phyloP scores from a whole-genome alignment of 2,797 vertebrate species.

The Eutrigla gurnardus region DNA sequence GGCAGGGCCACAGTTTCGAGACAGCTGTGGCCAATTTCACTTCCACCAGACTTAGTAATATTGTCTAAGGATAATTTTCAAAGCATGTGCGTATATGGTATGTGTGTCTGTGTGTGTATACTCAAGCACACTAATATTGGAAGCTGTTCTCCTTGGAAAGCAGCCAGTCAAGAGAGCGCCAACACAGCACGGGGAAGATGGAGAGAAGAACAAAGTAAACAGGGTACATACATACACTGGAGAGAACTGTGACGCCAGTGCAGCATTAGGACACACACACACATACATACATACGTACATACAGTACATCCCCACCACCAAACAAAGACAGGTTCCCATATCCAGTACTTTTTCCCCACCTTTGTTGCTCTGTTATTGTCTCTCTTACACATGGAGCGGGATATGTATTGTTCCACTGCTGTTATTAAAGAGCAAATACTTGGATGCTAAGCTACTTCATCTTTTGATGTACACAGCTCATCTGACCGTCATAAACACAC shows the following conservation, averaged over 20 bases:
- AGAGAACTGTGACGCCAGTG: conserved; percentile 47
- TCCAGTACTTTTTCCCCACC: conserved; percentile 6
- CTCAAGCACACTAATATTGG: conserved; percentile 62
- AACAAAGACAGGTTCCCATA: conserved; percentile 31
- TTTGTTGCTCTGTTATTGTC: conserved; percentile 25
- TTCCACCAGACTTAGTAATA: conserved; percentile 67
- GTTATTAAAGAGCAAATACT: conserved; percentile 43
- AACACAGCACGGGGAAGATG: conserved; percentile 61
- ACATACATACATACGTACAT: neutral
- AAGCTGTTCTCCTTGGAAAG: conserved; percentile 68
- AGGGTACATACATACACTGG: conserved; percentile 57
- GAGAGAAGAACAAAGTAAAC: conserved; percentile 73
- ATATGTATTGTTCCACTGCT: conserved; percentile 25
- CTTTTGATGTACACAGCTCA: conserved; percentile 45
- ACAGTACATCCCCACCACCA: neutral
- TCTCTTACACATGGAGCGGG: conserved; percentile 17
- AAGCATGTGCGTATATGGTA: conserved; percentile 18
- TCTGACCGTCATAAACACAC: conserved; percentile 41
- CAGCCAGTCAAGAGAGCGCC: conserved; percentile 62
- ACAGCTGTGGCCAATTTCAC: conserved; percentile 59
- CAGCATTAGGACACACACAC: conserved; percentile 38
- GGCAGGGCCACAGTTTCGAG: conserved; percentile 56
- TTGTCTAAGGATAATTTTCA: conserved; percentile 73
- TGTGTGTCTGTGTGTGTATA: conserved; percentile 22
- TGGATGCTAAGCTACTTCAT: conserved; percentile 51